Evolutionary conservation across 2,888 invertebrate species (phyloP), one percentile per base, ranked within the genome.

Genomic region (Diogma glabrata): DNA sequence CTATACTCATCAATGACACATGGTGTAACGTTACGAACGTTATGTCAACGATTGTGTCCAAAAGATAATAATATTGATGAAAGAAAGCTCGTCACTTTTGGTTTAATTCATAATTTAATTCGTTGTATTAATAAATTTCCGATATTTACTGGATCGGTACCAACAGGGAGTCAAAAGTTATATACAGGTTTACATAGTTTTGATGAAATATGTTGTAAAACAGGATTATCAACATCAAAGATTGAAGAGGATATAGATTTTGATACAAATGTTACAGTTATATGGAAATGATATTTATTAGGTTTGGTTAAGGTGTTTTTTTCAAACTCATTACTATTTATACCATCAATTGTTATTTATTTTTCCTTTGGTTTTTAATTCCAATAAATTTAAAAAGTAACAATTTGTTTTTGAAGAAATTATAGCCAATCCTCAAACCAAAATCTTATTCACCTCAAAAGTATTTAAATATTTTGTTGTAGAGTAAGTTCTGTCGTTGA

Each of bases 191-290:
- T 76, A 1, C 81, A 84, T 55, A 87, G 84, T 64, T 78, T 85
- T 52, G 94, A 95, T 70, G 90, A 93, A 69, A 92, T 95, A 60
- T 93, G 94, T 68, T 89, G 91, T 64, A 77, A 84, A 52, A 84
- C 87, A 9, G 82, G 84, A 14, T 74, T 88, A 40, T 82, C 83
- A 51, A 75, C 83, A 6, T 79, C 79, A 38, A 81, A 85, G 54
- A 75, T 92, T 49, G 88, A 90, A 61, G 84, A 86, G 58, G 80
- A 87, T 55, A 80, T 92, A 16, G 91, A 91, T 60, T 79, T 81
- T 54, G 91, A 92, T 70, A 80, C 87, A 23, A 86, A 84, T 69
- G 80, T 90, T 52, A 76, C 83, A 47, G 75, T 89, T 60, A 79
- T 91, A 55, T 88, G 86, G 82, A 86, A 87, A 70, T 90, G 75